These are phyloP conservation scores for Phyllostomus discolor DNA, from an alignment of 2,113 vertebrate genomes.

Conservation along the genomic window DNA sequence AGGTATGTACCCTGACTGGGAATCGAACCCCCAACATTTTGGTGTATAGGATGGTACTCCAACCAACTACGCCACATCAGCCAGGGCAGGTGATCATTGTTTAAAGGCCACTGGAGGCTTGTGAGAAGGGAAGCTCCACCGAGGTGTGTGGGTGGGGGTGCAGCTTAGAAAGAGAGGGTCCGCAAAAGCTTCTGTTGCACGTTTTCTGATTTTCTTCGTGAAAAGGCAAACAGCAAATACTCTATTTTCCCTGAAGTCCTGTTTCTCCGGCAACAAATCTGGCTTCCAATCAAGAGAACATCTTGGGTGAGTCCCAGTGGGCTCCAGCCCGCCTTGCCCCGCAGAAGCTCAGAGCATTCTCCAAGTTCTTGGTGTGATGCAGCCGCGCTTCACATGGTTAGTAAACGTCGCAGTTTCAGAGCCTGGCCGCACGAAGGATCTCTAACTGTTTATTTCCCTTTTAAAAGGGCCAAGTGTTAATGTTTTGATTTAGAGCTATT, in stretches of 20 bases:
- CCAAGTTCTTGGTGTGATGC: background rate
- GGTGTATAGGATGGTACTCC: too few relatives aligned
- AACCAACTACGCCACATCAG: too few relatives aligned
- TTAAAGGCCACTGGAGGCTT: background rate
- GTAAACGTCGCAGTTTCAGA: background rate
- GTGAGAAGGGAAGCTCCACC: background rate
- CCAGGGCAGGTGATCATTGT: background rate
- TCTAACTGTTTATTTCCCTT: background rate
- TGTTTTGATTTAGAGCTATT: background rate
- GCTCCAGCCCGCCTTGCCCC: background rate
- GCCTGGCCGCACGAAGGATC: background rate
- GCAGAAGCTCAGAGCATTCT: background rate
- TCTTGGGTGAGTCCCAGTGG: background rate
- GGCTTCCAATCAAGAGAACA: background rate
- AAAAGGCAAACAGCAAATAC: background rate
- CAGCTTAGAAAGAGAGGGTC: background rate
- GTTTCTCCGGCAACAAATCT: background rate
- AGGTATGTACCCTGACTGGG: too few relatives aligned
- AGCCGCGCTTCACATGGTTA: background rate
- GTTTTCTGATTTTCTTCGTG: background rate
- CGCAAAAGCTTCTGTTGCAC: background rate
- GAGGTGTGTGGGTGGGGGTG: accelerated
- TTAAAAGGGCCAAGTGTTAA: background rate
- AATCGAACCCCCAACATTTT: too few relatives aligned
- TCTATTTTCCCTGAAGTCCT: background rate